A percentile compares a stretch with the other conserved stretches of the same genome.
These are phyloP conservation scores for Sarcophilus harrisii DNA, from an alignment of 2,797 vertebrate genomes.

Conservation along the genomic window DNA sequence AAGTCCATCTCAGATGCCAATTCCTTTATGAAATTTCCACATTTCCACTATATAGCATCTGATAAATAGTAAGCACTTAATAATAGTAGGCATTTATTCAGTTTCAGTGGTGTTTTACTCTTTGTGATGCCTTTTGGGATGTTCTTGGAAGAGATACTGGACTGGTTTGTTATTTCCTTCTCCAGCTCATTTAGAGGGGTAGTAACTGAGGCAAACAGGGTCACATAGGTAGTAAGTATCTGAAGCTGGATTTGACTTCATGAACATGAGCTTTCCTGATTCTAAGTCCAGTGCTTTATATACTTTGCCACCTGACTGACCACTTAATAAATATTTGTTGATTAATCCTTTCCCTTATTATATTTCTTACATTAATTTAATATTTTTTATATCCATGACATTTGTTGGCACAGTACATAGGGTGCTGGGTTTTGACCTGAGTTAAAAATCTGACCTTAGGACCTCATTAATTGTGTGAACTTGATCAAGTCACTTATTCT, in stretches of 20 bases:
- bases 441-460: background rate
- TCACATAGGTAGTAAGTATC: background rate
- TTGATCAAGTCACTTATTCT: background rate
- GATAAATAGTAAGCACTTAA: background rate
- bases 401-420: background rate
- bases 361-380: background rate
- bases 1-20: background rate
- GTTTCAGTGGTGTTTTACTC: background rate
- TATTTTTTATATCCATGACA: background rate
- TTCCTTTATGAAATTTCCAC: background rate
- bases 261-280: background rate
- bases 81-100: background rate
- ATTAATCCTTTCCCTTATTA: background rate
- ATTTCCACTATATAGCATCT: background rate
- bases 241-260: background rate
- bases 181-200: background rate
- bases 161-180: background rate
- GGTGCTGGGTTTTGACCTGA: background rate
- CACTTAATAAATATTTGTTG: background rate
- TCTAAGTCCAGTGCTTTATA: background rate
- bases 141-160: background rate
- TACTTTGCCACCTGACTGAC: background rate
- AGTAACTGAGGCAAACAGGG: background rate
- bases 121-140: background rate
- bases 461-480: background rate